Evolutionary conservation across 2,888 invertebrate species (phyloP), one percentile per base, ranked within the genome.

Genomic region (Malthinus flaveolus): DNA sequence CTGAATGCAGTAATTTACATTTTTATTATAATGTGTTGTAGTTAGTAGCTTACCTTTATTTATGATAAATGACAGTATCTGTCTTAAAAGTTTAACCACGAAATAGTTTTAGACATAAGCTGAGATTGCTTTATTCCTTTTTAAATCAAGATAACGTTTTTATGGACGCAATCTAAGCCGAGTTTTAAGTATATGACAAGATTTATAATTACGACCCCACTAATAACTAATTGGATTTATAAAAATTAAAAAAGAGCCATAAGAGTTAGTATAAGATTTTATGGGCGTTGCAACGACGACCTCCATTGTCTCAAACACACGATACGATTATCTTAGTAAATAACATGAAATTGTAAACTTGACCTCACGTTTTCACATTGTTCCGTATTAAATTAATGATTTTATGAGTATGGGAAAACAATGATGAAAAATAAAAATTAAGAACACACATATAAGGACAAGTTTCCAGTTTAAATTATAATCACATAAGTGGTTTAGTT

Each of bases 201-300:
- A 7, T 15, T 42, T 15, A 23, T 42, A 42, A 42, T 42, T 42
- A 42, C 15, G 39, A 42, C 39, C 23, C 23, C 23, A 42, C 39
- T 42, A 23, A 42, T 42, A 42, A 42, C 39, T 42, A 42, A 42
- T 42, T 42, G 39, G 9, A 13, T 42, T n/a, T 42, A 42, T 42
- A 42, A 42, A 23, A 23, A 42, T 42, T 23, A 42, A 13, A 42
- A 23, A 5, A 23, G 5, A 15, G 2, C 10, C 6, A 42, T 42
- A 42, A 42, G 15, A 42, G 23, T 42, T 42, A 42, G 23, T 15
- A 42, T 42, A n/a, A 9, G 39, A 42, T 42, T 58, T 58, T 42
- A 58, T 57, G 57, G 58, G 53, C 49, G 58, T 53, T 37, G 45
- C 58, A 34, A 53, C 44, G 31, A 11, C 32, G 36, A 48, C 13